These are phyloP conservation scores for Psix sp. DNA, from an alignment of 1,140 invertebrate species.

Conservation along the genomic window DNA sequence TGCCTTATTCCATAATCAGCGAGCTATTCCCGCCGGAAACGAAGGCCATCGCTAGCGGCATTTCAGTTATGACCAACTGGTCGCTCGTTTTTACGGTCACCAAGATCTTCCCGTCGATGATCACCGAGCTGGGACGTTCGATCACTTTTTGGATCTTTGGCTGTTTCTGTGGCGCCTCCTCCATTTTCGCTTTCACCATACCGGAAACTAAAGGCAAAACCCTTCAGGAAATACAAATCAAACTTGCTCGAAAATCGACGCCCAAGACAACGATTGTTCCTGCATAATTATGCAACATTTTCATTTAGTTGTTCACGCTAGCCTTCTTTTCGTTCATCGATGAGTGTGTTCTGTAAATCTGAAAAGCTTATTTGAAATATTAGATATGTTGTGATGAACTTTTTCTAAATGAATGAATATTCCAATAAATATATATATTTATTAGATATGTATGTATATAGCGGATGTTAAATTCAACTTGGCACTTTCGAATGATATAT, in stretches of 20 bases:
- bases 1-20: constrained; percentile 84
- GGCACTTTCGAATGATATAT: no score
- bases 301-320: no score
- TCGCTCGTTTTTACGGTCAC: constrained; percentile 76
- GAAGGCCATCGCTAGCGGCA: constrained; percentile 80
- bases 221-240: constrained; percentile 84
- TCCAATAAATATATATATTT: no score
- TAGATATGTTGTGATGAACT: no score
- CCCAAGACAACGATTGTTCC: constrained; percentile 9
- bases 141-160: constrained; percentile 80
- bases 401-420: no score
- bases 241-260: constrained; percentile 68
- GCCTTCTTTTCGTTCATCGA: no score
- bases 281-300: neutral
- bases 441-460: no score
- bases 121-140: constrained; percentile 74
- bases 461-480: no score
- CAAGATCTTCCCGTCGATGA: constrained; percentile 77
- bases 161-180: constrained; percentile 75
- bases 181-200: constrained; percentile 80
- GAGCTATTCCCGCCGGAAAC: constrained; percentile 83
- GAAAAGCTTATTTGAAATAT: no score
- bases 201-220: constrained; percentile 88
- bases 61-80: constrained; percentile 78
- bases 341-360: no score